These are phyloP conservation scores for Cantharis lateralis DNA, from an alignment of 2,888 invertebrate genomes.

Conservation along the genomic window DNA sequence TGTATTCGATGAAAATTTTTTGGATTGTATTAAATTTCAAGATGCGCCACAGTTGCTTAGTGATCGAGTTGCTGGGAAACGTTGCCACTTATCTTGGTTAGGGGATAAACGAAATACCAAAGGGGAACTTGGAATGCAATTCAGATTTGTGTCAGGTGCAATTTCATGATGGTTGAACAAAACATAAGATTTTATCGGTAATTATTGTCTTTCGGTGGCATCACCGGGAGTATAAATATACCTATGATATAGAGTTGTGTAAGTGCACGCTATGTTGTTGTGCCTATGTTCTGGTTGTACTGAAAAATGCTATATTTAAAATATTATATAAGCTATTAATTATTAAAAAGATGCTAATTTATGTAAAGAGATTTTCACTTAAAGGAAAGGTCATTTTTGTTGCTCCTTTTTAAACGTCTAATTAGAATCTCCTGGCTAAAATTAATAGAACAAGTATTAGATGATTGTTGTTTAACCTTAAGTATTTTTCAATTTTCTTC, in stretches of 20 bases:
- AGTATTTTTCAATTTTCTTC: neutral
- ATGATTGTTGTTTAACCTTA: neutral
- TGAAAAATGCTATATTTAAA: slow-evolving; percentile 35
- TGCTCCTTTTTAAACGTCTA: slow-evolving; percentile 40
- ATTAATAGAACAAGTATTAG: slow-evolving; percentile 5
- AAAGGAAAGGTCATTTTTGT: slow-evolving; percentile 41
- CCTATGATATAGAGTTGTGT: too few species aligned
- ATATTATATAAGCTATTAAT: slow-evolving; percentile 49
- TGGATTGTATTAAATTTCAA: neutral
- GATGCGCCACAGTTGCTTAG: neutral
- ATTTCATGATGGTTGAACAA: neutral
- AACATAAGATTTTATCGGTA: neutral
- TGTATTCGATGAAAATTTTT: neutral
- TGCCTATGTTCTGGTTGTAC: neutral
- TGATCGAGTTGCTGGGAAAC: neutral
- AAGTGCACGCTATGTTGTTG: neutral
- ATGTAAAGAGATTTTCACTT: slow-evolving; percentile 47
- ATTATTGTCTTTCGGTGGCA: neutral
- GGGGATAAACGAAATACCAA: neutral
- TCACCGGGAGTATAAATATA: too few species aligned
- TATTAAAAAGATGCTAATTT: slow-evolving; percentile 42
- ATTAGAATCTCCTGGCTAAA: slow-evolving; percentile 43
- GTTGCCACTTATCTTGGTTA: neutral
- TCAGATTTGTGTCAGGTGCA: neutral
- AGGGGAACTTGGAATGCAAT: neutral